Percentiles rank a stretch among this genome's conserved stretches.
phyloP scores from a whole-genome alignment of 1,140 invertebrate species.

The Drosophila malerkotliana region DNA sequence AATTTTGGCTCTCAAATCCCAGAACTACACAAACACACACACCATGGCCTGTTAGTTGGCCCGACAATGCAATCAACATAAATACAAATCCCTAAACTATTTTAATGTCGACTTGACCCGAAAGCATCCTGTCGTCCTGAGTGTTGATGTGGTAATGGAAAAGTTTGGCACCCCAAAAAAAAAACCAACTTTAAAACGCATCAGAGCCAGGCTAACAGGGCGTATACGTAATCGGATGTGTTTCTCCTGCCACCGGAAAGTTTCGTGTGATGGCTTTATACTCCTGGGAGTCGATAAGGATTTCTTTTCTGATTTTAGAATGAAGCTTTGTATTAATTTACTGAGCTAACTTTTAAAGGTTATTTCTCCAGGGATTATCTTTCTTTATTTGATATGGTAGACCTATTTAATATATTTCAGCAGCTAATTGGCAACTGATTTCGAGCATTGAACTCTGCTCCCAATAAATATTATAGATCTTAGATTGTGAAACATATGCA shows the following conservation, averaged over 20 bases:
- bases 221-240: slow-evolving; percentile 66
- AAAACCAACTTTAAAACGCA: slow-evolving; percentile 66
- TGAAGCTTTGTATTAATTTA: slow-evolving; percentile 9
- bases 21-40: slow-evolving; percentile 32
- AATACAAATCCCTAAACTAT: slow-evolving; percentile 82
- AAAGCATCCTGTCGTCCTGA: slow-evolving; percentile 18
- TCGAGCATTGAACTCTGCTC: slow-evolving; percentile 66
- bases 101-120: slow-evolving; percentile 73
- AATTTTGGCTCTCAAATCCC: slow-evolving; percentile 54
- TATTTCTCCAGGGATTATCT: not conserved
- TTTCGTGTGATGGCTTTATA: slow-evolving; percentile 23
- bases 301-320: slow-evolving; percentile 7
- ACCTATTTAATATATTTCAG: too few species aligned
- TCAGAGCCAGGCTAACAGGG: slow-evolving; percentile 59
- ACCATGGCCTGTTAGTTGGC: slow-evolving; percentile 48
- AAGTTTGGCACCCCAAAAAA: slow-evolving; percentile 57
- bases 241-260: slow-evolving; percentile 27
- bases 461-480: slow-evolving; percentile 40
- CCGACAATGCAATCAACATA: slow-evolving; percentile 80
- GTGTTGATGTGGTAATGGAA: slow-evolving; percentile 66
- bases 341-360: not conserved
- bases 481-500: slow-evolving; percentile 50
- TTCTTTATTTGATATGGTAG: not conserved
- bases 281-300: slow-evolving; percentile 31
- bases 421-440: slow-evolving; percentile 61